phyloP scores from a whole-genome alignment of 2,888 invertebrate species.

The Neocrepidodera transversa region DNA sequence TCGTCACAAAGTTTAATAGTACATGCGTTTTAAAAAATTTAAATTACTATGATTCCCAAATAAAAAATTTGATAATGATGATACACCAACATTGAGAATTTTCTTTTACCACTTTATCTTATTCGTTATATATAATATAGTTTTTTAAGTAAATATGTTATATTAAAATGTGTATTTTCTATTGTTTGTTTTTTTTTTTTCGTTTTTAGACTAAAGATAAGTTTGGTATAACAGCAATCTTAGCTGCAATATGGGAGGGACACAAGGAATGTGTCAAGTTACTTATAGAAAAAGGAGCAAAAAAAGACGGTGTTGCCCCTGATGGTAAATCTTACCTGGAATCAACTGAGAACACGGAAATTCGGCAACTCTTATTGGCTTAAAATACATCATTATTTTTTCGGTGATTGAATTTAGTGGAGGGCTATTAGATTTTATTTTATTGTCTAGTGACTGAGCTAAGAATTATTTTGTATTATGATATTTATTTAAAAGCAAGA shows the following conservation, averaged over 20 bases:
- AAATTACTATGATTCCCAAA: too few species aligned
- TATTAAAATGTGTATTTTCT: too few species aligned
- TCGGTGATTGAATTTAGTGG: slow-evolving; percentile 26
- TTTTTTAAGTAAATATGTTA: too few species aligned
- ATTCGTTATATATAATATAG: too few species aligned
- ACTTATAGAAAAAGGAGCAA: slow-evolving; percentile 85
- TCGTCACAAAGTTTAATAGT: too few species aligned
- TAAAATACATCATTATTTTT: slow-evolving; percentile 34
- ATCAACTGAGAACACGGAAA: slow-evolving; percentile 91
- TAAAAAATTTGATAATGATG: too few species aligned
- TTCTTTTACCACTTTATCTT: too few species aligned
- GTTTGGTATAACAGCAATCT: slow-evolving; percentile 91
- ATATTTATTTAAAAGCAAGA: too few species aligned
- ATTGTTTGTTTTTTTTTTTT: too few species aligned
- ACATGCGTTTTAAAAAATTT: too few species aligned
- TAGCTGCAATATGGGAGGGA: slow-evolving; percentile 97
- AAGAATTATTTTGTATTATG: slow-evolving; percentile 8
- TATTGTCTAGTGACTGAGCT: slow-evolving; percentile 19
- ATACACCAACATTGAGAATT: too few species aligned
- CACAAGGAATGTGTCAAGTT: slow-evolving; percentile 91
- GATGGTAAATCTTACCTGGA: slow-evolving; percentile 88
- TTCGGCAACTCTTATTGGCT: slow-evolving; percentile 72
- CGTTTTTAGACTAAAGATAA: slow-evolving; percentile 88
- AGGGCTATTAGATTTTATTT: slow-evolving; percentile 24
- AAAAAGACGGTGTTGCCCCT: slow-evolving; percentile 82